A percentile compares a stretch with the other conserved stretches of the same genome.
phyloP scores from a whole-genome alignment of 2,797 vertebrate species.

The Tachyglossus aculeatus region DNA sequence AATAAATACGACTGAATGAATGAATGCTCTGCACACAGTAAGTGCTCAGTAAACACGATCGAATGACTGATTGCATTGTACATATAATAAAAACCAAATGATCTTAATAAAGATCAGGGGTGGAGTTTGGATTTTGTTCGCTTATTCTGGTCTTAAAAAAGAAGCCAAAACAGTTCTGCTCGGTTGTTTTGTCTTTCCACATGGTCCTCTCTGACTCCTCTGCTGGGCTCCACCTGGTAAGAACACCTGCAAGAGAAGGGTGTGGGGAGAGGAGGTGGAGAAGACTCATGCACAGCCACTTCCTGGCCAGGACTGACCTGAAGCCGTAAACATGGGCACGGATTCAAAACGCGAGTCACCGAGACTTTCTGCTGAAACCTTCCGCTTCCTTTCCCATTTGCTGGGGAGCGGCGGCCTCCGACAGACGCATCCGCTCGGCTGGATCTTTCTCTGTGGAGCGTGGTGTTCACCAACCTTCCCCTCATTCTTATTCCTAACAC shows the following conservation, averaged over 20 bases:
- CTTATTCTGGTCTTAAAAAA: too few relatives aligned
- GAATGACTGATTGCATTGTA: too few relatives aligned
- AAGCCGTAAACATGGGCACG: background rate
- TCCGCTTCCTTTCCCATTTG: constrained; percentile 21
- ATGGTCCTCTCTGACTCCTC: background rate
- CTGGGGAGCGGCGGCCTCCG: background rate
- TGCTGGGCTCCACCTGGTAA: background rate
- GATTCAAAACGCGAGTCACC: background rate
- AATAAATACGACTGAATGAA: too few relatives aligned
- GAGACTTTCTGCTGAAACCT: background rate
- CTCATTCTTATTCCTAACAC: constrained; percentile 1
- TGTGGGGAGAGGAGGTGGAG: too few relatives aligned
- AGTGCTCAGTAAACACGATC: too few relatives aligned
- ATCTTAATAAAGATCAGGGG: too few relatives aligned
- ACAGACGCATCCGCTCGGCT: background rate
- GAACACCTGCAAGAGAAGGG: background rate
- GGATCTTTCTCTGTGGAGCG: background rate
- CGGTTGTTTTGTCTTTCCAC: too few relatives aligned
- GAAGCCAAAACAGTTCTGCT: too few relatives aligned
- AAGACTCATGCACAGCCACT: background rate
- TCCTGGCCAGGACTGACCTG: background rate
- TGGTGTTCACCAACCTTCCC: background rate
- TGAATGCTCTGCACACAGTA: too few relatives aligned
- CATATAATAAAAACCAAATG: too few relatives aligned
- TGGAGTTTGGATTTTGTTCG: too few relatives aligned